Evolutionary conservation across 2,888 invertebrate species (phyloP), one percentile per base, ranked within the genome.

Genomic region (Latheticus oryzae): DNA sequence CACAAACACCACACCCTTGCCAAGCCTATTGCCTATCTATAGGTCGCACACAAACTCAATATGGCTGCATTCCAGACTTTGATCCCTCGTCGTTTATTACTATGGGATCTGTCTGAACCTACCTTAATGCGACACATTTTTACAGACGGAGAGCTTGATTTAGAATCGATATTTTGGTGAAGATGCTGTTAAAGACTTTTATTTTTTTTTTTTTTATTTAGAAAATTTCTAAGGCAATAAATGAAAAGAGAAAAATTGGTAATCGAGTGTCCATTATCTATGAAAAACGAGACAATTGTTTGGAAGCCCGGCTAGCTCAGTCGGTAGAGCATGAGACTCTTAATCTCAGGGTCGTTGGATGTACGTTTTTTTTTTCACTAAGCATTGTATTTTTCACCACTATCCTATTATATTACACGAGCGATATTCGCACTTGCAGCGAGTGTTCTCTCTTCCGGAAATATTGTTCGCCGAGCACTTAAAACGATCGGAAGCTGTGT

Each of bases 311-410:
- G 78, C 78, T 79, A 79, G 79, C 80, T 80, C 80, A 80, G 80
- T 80, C 80, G 81, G 81, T 81, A 80, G 80, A 81, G 81, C 81
- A 80, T 77, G 79, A 79, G 80, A 81, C 80, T 82, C 82, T 82
- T 82, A 82, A 82, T 58, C 58, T 80, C 81, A 79, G 81, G 81
- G 82, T 82, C 81, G 81, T 81, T 82, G 81, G 81, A 81, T 80
- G 76, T 52, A 15, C 21, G 4, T 33, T 35, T 48, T 50, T 51
- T 51, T 50, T 45, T 9, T 11, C 11, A 7, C 15, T n/a, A 2
- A 9, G 16, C n/a, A 11, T 15, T 13, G 21, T 4, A n/a, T 47
- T 43, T 42, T 15, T n/a, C n/a, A n/a, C n/a, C n/a, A n/a, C n/a
- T 17, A 28, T 40, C 26, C 42, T 42, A 42, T 32, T 47, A 23